phyloP scores from a whole-genome alignment of 2,888 invertebrate species.

The Oscheius myriophilus region DNA sequence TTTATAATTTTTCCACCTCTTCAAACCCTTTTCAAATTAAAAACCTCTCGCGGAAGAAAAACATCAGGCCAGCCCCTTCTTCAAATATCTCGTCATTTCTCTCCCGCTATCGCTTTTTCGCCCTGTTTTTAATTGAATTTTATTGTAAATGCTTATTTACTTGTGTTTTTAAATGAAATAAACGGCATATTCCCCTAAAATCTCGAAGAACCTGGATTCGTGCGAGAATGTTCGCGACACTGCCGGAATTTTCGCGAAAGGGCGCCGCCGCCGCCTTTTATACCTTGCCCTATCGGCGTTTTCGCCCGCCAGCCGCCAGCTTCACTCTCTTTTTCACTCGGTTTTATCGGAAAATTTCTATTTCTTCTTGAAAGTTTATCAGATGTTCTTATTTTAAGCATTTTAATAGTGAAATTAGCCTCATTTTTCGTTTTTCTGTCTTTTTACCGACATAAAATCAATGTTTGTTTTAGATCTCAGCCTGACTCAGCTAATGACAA shows the following conservation, averaged over 20 bases:
- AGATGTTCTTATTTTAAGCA: neutral
- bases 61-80: neutral
- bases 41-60: too few species aligned
- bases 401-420: neutral
- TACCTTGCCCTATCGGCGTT: neutral
- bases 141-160: neutral
- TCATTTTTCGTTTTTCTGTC: neutral
- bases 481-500: neutral
- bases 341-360: neutral
- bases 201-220: too few species aligned
- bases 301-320: too few species aligned
- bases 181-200: too few species aligned
- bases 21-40: too few species aligned
- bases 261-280: neutral
- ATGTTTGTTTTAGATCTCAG: constrained; percentile 3
- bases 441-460: neutral
- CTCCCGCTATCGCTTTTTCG: neutral
- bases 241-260: neutral
- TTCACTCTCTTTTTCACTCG: neutral
- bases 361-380: neutral
- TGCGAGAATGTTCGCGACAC: neutral
- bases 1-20: too few species aligned
- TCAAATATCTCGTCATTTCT: neutral
- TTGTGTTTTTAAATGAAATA: too few species aligned
- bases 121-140: neutral